Conservation (phyloP, 2,888 invertebrate species). For the Lepidocyrtoides sp. region DNA sequence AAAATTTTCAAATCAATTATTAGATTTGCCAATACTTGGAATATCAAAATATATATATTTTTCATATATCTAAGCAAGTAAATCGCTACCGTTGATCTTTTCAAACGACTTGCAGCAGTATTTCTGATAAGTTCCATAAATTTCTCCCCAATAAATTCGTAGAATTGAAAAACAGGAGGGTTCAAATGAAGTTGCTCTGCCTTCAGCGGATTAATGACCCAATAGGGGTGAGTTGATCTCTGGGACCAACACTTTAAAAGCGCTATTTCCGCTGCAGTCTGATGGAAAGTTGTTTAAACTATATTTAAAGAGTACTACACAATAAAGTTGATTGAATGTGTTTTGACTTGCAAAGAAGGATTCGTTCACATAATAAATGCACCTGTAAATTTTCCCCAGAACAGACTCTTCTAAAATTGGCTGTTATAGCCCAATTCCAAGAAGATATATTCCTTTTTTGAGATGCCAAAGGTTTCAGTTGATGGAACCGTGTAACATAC, state of each 20-base stretch:
- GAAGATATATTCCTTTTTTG: neutral
- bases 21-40: too few species aligned
- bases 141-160: slow-evolving; percentile 67
- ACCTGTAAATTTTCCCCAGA: slow-evolving; percentile 76
- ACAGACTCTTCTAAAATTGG: slow-evolving; percentile 57
- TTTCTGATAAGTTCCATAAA: slow-evolving; percentile 35
- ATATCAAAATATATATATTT: too few species aligned
- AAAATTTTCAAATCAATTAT: slow-evolving; percentile 22
- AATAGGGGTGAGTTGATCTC: slow-evolving; percentile 40
- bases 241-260: slow-evolving; percentile 64
- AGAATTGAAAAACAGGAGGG: slow-evolving; percentile 68
- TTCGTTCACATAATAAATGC: neutral
- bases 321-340: too few species aligned
- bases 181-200: slow-evolving; percentile 54
- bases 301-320: too few species aligned
- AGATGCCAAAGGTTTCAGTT: neutral
- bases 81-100: slow-evolving; percentile 57
- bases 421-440: slow-evolving; percentile 52
- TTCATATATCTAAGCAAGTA: neutral
- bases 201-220: slow-evolving; percentile 72
- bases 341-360: too few species aligned
- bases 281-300: too few species aligned
- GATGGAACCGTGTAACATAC: neutral
- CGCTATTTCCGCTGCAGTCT: slow-evolving; percentile 72
- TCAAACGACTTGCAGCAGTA: neutral